Conservation (phyloP, 2,797 vertebrate species). For the Sylvilagus floridanus region DNA sequence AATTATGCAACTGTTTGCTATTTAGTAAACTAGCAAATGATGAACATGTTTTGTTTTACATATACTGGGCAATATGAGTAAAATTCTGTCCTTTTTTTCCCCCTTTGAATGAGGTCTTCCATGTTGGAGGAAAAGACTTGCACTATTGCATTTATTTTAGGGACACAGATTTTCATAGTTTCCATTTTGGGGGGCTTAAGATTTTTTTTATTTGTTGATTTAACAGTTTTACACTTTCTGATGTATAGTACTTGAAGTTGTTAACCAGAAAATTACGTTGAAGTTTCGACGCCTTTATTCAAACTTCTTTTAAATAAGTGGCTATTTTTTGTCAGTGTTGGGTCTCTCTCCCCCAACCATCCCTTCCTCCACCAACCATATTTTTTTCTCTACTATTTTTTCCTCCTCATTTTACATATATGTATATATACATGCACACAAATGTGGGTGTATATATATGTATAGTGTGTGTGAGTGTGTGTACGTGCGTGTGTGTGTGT, state of each 20-base stretch:
- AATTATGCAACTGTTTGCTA: slow-evolving; percentile 76
- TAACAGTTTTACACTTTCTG: slow-evolving; percentile 84
- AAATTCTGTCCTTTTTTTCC: slow-evolving; percentile 78
- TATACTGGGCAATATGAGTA: slow-evolving; percentile 76
- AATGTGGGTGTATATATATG: too few species aligned
- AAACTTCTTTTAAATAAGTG: slow-evolving; percentile 79
- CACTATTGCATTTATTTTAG: slow-evolving; percentile 92
- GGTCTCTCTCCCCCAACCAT: not conserved
- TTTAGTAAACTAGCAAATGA: slow-evolving; percentile 77
- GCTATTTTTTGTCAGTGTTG: slow-evolving; percentile 81
- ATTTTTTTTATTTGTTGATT: slow-evolving; percentile 76
- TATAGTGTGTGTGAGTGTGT: not conserved
- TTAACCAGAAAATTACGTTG: slow-evolving; percentile 77
- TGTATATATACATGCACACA: not conserved
- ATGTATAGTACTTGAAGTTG: slow-evolving; percentile 89
- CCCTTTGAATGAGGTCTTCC: slow-evolving; percentile 91
- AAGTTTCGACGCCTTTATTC: slow-evolving; percentile 82
- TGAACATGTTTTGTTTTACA: slow-evolving; percentile 81
- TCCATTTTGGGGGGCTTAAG: slow-evolving; percentile 82
- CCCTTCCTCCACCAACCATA: not conserved
- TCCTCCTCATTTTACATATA: not conserved
- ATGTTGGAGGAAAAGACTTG: slow-evolving; percentile 93
- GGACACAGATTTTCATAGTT: slow-evolving; percentile 88
- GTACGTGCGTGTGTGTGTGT: not conserved
- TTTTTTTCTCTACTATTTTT: slow-evolving; percentile 59